Conservation (phyloP, 2,113 vertebrate genomes). For the Larimichthys polyactis region DNA sequence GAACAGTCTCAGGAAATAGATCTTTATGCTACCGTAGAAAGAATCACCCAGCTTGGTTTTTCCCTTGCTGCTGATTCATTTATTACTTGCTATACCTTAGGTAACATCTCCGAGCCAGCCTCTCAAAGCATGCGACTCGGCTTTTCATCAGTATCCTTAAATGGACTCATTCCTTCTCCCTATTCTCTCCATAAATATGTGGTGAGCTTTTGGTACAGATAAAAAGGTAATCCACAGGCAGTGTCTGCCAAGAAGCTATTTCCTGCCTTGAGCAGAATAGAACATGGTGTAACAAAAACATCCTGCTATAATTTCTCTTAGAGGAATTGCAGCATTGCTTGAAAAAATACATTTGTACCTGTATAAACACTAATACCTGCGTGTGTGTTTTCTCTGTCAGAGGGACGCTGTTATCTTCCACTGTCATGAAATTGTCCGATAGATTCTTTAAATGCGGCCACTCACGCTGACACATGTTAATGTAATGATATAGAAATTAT, state of each 20-base stretch:
- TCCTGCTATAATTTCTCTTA: constrained; percentile 57
- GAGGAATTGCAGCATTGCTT: constrained; percentile 23
- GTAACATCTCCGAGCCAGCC: constrained; percentile 38
- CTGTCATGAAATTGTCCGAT: constrained; percentile 7
- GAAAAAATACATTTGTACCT: constrained; percentile 46
- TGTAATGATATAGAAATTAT: constrained; percentile 17
- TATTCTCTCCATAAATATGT: constrained; percentile 69
- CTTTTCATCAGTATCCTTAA: constrained; percentile 74
- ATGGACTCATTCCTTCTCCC: constrained; percentile 70
- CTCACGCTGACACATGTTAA: background rate
- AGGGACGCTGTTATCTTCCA: constrained; percentile 17
- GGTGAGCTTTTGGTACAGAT: constrained; percentile 58
- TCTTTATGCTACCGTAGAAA: background rate
- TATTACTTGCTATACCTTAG: constrained; percentile 23
- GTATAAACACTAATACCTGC: constrained; percentile 36
- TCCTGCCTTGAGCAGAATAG: constrained; percentile 61
- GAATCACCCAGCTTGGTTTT: background rate
- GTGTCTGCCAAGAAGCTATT: constrained; percentile 73
- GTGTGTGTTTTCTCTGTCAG: background rate
- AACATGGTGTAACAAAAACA: constrained; percentile 63
- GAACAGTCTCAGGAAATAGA: background rate
- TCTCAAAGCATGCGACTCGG: constrained; percentile 41
- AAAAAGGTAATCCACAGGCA: constrained; percentile 73
- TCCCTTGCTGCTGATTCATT: constrained; percentile 1
- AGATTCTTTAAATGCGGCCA: background rate